Base-by-base conservation (phyloP, 2,113 vertebrate genomes). In the Aldabrachelys gigantea region DNA sequence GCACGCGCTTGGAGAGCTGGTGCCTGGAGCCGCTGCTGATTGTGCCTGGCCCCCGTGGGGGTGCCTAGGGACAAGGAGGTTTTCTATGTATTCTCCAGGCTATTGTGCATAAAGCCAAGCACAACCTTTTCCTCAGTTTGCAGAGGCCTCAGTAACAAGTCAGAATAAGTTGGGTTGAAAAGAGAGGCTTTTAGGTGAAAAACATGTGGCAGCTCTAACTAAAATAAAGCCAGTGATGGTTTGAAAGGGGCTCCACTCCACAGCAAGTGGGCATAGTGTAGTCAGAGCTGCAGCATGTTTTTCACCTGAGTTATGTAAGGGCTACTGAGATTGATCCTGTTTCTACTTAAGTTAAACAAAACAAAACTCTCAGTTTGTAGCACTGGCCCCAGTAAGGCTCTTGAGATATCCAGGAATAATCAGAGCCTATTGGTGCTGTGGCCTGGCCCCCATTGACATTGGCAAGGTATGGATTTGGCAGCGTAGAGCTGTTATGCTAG, bases 181-280 rank as follows among this genome's bases (percentile, higher is more conserved):
- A 78, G 49, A 76, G 85, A 65, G 65, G 49, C 21, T 82, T 69
- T 88, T 91, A 80, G 65, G 8, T 81, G 86, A 92, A 8, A 89
- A 35, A 19, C 35, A 62, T 35, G 35, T 49, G 84, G 52, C 80
- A 65, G 83, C 56, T 85, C 88, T 96, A 95, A 90, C 89, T 91
- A 94, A 82, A 83, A 57, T 50, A 95, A 85, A 89, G 9, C 69
- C 52, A 80, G 9, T 89, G 62, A 85, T 90, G 27, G 52, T 94
- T 85, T 92, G 76, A 83, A 85, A 80, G 31, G 27, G 52, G 52
- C n/a, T 81, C 50, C 50, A 54, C 35, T 25, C n/a, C 22, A 75
- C 87, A 94, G 72, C 53, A 82, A 87, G 82, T 62, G 29, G 27
- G 11, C 54, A 84, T 78, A 80, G 84, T 94, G 38, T 80, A 52